Conservation (phyloP, 2,113 vertebrate species). For the Cranoglanis bouderius region DNA sequence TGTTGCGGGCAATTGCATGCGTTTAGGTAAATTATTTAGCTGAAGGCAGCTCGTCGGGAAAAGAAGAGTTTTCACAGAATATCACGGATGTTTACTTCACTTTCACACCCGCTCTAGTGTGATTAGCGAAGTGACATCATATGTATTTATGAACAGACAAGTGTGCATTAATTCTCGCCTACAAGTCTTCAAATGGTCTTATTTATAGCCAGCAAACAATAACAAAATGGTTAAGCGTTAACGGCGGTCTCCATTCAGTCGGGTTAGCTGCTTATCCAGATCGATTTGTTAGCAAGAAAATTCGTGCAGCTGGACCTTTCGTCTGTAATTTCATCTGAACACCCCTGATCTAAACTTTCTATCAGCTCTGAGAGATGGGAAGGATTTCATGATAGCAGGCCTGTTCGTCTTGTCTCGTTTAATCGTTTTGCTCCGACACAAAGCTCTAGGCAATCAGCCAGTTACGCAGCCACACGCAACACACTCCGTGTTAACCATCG, state of each 20-base stretch:
- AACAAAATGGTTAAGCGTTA: not conserved
- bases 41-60: not conserved
- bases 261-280: not conserved
- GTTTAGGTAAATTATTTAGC: not conserved
- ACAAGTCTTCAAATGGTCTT: not conserved
- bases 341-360: not conserved
- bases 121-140: not conserved
- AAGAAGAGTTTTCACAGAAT: not conserved
- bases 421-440: not conserved
- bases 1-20: not conserved
- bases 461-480: not conserved
- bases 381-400: not conserved
- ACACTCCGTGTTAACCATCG: not conserved
- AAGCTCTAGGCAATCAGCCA: not conserved
- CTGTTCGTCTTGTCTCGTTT: not conserved
- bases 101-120: not conserved
- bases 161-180: not conserved
- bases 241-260: not conserved
- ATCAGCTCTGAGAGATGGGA: not conserved
- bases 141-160: not conserved
- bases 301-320: not conserved
- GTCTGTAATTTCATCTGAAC: not conserved
- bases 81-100: not conserved
- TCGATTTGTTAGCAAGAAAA: not conserved
- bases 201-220: not conserved